Evolutionary conservation across 2,113 vertebrate genomes (phyloP), one percentile per base, ranked within the genome.

Genomic region (Zosterops borbonicus): DNA sequence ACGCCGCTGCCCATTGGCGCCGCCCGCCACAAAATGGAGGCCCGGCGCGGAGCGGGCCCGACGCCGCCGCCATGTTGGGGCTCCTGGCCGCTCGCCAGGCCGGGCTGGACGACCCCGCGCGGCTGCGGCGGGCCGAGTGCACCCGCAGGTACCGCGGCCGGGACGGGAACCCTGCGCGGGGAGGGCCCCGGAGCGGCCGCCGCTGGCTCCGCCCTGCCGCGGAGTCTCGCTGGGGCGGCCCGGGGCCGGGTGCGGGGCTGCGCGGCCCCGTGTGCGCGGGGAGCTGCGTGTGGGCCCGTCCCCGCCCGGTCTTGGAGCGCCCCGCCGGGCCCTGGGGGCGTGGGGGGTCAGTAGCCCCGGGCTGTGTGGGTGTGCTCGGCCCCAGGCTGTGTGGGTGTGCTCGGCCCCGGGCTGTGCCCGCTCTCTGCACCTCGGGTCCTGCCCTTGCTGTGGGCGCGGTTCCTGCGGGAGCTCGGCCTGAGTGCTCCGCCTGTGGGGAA

Each of bases 21-120:
- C 24, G 5, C 37, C 55, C 42, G 39, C 44, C 53, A 1, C 33
- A 83, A 79, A n/a, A 97, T 96, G 98, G 96, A 29, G 19, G 91
- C 23, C 10, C 0, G 25, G 39, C 0, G 12, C 0, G 0, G 2
- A 6, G 3, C 1, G 9, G 19, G 0, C 2, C 2, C 0, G 1
- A 8, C 1, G 3, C 14, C 6, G 1, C 0, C 0, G 41, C 11
- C 24, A 99, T 99, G 99, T 53, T 99, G 89, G 98, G 98, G 4
- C 98, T 98, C 89, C 65, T 99, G 42, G 94, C 94, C 27, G 98
- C 99, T 8, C 97, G 99, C 11, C 98, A 98, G 77, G 80, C 97
- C 1, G 99, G 99, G 16, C 80, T 99, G 70, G 99, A 99, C 14
- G 98, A 99, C 31, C 99, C 99, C 9, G 69, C 98, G 86, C 98